phyloP scores from a whole-genome alignment of 2,888 invertebrate genomes.

The Cabera pusaria region DNA sequence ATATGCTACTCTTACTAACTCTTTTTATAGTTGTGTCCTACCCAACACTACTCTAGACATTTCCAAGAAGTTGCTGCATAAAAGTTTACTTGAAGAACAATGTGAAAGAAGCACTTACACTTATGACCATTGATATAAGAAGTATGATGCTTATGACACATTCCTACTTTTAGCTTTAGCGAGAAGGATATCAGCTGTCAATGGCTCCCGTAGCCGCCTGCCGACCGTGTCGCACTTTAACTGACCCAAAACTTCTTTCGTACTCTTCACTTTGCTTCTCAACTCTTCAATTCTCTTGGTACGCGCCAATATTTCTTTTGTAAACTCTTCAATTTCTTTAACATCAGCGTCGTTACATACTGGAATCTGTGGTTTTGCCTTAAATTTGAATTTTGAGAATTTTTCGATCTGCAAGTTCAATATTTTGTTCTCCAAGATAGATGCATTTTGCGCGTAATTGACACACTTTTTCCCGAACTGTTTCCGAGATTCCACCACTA shows the following conservation, averaged over 20 bases:
- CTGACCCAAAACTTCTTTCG: slow-evolving; percentile 54
- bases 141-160: no score
- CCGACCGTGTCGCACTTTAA: slow-evolving; percentile 53
- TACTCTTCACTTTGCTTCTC: slow-evolving; percentile 47
- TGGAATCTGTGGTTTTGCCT: slow-evolving; percentile 49
- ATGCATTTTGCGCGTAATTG: slow-evolving; percentile 61
- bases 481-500: slow-evolving; percentile 74
- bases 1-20: no score
- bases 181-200: slow-evolving; percentile 53
- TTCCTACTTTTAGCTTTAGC: slow-evolving; percentile 49
- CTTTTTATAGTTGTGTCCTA: no score
- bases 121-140: no score
- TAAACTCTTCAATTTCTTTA: slow-evolving; percentile 56
- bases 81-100: no score
- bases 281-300: slow-evolving; percentile 48
- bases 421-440: slow-evolving; percentile 60
- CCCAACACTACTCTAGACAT: no score
- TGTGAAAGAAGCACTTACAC: no score
- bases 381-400: slow-evolving; percentile 54
- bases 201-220: slow-evolving; percentile 47
- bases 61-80: no score
- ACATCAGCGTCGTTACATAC: slow-evolving; percentile 42
- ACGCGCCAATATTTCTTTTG: slow-evolving; percentile 45
- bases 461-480: slow-evolving; percentile 62
- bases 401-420: slow-evolving; percentile 60